A percentile compares a stretch with the other conserved stretches of the same genome.
These are phyloP conservation scores for Eublepharis macularius DNA, from an alignment of 2,113 vertebrate genomes.

Conservation along the genomic window DNA sequence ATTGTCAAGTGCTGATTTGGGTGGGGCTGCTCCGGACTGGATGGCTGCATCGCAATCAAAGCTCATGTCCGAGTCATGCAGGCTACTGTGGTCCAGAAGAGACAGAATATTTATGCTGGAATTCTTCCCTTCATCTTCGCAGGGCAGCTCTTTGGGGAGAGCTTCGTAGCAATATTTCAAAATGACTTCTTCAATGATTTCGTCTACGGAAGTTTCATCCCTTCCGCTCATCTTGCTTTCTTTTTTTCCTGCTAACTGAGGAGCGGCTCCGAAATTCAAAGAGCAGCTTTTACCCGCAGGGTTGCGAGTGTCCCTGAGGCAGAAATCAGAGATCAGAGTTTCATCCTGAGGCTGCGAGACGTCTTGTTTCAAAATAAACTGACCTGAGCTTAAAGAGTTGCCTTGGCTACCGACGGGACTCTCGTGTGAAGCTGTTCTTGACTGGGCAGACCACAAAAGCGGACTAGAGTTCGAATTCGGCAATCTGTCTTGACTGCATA, in stretches of 20 bases:
- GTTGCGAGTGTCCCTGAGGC: slow-evolving; percentile 65
- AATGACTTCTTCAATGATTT: slow-evolving; percentile 83
- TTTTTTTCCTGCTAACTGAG: slow-evolving; percentile 58
- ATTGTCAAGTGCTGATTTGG: slow-evolving; percentile 66
- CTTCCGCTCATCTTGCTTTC: slow-evolving; percentile 18
- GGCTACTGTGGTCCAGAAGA: slow-evolving; percentile 48
- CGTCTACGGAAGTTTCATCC: slow-evolving; percentile 51
- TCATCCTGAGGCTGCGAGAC: slow-evolving; percentile 70
- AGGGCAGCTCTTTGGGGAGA: slow-evolving; percentile 31
- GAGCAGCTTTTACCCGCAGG: slow-evolving; percentile 44
- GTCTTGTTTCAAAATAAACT: slow-evolving; percentile 66
- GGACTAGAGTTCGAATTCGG: slow-evolving; percentile 33
- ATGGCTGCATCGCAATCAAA: slow-evolving; percentile 82
- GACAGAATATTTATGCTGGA: slow-evolving; percentile 61
- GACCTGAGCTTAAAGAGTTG: slow-evolving; percentile 73
- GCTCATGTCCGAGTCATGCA: slow-evolving; percentile 76
- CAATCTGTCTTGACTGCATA: slow-evolving; percentile 13
- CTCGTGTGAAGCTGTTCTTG: slow-evolving; percentile 37
- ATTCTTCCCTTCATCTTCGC: slow-evolving; percentile 73
- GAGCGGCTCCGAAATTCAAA: slow-evolving; percentile 40
- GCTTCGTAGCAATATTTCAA: slow-evolving; percentile 74
- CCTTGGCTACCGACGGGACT: slow-evolving; percentile 51
- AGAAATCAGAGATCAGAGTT: slow-evolving; percentile 60
- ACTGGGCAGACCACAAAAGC: slow-evolving; percentile 4
- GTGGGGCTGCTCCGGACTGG: slow-evolving; percentile 62